Evolutionary conservation across 35 echinoderm and acorn worm species (phyloP).

Genomic region (Lytechinus variegatus): DNA sequence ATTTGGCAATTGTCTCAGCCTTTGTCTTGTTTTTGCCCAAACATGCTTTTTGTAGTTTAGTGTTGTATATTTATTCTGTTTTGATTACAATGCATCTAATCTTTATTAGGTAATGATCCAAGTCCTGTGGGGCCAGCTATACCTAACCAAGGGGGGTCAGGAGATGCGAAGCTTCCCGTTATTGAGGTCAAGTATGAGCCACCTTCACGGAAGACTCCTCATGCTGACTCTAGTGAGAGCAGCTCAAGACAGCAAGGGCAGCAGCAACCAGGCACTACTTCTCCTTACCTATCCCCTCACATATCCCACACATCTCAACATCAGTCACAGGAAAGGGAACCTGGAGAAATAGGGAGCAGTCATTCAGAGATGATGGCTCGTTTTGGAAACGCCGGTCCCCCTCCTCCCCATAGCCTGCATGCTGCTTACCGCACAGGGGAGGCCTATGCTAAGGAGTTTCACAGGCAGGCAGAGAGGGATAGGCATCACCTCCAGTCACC

Average conservation of each 20-base stretch:
- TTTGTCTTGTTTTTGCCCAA: no score
- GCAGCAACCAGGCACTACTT: conserved; percentile 2
- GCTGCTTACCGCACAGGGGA: conserved; percentile 39
- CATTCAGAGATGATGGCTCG: conserved; percentile 42
- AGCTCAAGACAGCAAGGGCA: neutral
- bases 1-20: no score
- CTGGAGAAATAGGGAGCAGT: conserved; percentile 62
- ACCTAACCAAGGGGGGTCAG: conserved; percentile 21
- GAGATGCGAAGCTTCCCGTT: neutral
- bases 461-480: neutral
- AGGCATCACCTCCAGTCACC: conserved; percentile 60
- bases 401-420: neutral
- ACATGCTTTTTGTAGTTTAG: no score
- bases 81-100: no score
- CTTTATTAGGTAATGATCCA: neutral
- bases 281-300: conserved; percentile 66
- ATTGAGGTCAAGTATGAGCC: conserved; percentile 26
- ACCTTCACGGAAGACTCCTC: neutral
- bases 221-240: conserved; percentile 68
- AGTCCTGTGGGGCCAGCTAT: neutral
- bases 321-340: conserved; percentile 52
- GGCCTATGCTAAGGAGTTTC: conserved; percentile 15
- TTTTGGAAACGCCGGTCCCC: neutral
- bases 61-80: no score
- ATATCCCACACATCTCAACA: conserved; percentile 86